Percentiles rank a stretch among this genome's conserved stretches.
Evolutionary conservation across 2,797 vertebrate species (phyloP).

Genomic region (Cottoperca gobio): DNA sequence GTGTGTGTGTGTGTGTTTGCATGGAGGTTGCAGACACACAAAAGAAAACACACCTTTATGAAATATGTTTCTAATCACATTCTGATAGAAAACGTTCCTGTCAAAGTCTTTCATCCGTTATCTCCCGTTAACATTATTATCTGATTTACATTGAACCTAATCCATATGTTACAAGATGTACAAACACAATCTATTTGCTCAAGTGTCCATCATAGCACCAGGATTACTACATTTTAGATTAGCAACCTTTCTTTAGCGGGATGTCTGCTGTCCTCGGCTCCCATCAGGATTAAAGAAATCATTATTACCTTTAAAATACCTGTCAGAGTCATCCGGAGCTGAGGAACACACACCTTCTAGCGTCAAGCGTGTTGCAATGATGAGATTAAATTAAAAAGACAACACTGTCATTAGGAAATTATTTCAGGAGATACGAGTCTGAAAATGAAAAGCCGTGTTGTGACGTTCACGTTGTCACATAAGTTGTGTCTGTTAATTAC

Average conservation of each 20-base stretch:
- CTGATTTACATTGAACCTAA: conserved; percentile 49
- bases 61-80: conserved; percentile 31
- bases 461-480: too few species aligned
- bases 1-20: conserved; percentile 7
- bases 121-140: conserved; percentile 56
- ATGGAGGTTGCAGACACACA: background rate
- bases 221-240: conserved; percentile 47
- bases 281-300: conserved; percentile 41
- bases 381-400: background rate
- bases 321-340: background rate
- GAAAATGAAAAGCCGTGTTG: too few species aligned
- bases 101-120: conserved; percentile 24
- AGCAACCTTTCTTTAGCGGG: conserved; percentile 11
- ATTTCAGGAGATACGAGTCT: background rate
- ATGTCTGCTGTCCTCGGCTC: conserved; percentile 19
- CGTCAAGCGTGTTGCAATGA: background rate
- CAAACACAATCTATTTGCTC: conserved; percentile 39
- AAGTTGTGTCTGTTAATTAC: too few species aligned
- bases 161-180: conserved; percentile 53
- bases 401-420: background rate
- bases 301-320: conserved; percentile 22
- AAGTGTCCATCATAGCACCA: conserved; percentile 34
- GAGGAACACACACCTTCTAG: background rate
- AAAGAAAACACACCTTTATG: conserved; percentile 12
- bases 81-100: conserved; percentile 12